These are phyloP conservation scores for Daktulosphaira vitifoliae DNA, from an alignment of 1,140 invertebrate species.

Conservation along the genomic window DNA sequence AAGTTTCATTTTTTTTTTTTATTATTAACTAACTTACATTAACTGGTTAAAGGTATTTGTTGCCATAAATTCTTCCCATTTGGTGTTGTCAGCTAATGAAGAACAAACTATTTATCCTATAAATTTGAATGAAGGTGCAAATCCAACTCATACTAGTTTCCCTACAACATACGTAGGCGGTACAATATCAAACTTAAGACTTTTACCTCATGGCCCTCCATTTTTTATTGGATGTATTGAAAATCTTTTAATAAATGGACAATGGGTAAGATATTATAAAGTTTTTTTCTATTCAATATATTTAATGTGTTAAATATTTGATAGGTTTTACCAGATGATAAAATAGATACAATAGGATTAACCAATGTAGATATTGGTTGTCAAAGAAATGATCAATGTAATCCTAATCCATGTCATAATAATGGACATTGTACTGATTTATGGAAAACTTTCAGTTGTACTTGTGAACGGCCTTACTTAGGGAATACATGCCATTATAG, in stretches of 20 bases:
- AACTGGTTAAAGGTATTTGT: conserved; percentile 56
- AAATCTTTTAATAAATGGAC: conserved; percentile 76
- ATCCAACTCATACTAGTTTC: conserved; percentile 66
- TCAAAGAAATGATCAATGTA: conserved; percentile 67
- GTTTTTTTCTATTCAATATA: not conserved
- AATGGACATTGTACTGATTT: conserved; percentile 78
- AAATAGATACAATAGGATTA: conserved; percentile 36
- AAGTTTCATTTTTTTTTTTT: conserved; percentile 23
- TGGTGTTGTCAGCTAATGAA: conserved; percentile 74
- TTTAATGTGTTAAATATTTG: too few species aligned
- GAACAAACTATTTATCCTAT: conserved; percentile 84
- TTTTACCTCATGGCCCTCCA: conserved; percentile 59
- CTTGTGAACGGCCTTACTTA: conserved; percentile 75
- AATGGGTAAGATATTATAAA: conserved; percentile 51
- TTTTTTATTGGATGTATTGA: conserved; percentile 85
- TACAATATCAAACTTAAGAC: conserved; percentile 57
- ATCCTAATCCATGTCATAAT: conserved; percentile 75
- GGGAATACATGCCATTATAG: conserved; percentile 80
- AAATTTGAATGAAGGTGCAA: conserved; percentile 62
- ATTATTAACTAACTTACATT: not conserved
- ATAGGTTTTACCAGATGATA: conserved; percentile 43
- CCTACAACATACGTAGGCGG: conserved; percentile 70
- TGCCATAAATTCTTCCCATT: conserved; percentile 72
- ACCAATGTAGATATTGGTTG: conserved; percentile 61
- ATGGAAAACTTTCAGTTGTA: conserved; percentile 79